Evolutionary conservation across 2,113 vertebrate species (phyloP), one percentile per base, ranked within the genome.

Genomic region (Saimiri boliviensis): DNA sequence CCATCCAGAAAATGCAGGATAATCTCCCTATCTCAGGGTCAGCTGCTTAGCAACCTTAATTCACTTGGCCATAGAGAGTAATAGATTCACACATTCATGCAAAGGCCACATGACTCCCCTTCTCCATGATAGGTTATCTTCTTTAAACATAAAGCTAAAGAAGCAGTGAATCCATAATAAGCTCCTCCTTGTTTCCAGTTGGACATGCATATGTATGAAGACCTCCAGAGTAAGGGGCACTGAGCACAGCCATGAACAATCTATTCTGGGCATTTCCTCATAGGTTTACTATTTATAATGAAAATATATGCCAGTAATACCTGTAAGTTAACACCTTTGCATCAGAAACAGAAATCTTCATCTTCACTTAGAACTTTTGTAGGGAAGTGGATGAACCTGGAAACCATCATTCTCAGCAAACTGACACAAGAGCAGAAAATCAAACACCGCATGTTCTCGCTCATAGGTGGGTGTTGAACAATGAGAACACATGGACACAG

Each of bases 111-210:
- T 30, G 17, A 60, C n/a, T 27, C 35, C 68, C 11, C 25, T 71
- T 37, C 7, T 27, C 52, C 5, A 11, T n/a, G 1, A 54, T 35
- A 66, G 83, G 42, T 87, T 80, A 71, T 66, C 60, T 84, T 79
- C 47, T 21, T 83, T 68, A 93, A 82, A 82, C n/a, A 86, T 40
- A 86, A 86, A 87, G 17, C 8, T 25, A 95, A 96, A 76, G 47
- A 66, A 23, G n/a, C 66, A 68, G 66, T 68, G 80, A 66, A 74
- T 74, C 21, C 54, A 63, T 35, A 76, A 37, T 27, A 80, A 84
- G n/a, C 10, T n/a, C 7, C 20, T 54, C 45, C 12, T 58, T 80
- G 25, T 60, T 94, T 76, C 70, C 79, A 86, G 35, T 11, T 80
- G 54, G 23, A 40, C 35, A 45, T n/a, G 27, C 25, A 17, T n/a